Conservation (phyloP, 2,888 invertebrate genomes). For the Spodoptera picta region DNA sequence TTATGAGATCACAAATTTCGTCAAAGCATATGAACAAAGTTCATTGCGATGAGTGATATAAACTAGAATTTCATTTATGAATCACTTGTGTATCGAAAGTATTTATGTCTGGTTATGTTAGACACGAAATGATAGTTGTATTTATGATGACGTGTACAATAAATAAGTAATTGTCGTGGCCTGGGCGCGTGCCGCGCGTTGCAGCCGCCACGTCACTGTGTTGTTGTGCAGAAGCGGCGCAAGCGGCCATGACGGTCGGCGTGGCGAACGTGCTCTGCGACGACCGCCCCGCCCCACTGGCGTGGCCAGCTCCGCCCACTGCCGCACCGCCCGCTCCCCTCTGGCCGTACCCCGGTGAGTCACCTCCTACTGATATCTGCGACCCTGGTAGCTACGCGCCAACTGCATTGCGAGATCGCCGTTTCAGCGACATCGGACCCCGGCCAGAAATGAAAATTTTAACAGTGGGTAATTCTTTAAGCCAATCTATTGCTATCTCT, state of each 20-base stretch:
- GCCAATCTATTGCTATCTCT: constrained; percentile 26
- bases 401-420: constrained; percentile 86
- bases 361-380: constrained; percentile 83
- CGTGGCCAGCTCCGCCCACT: constrained; percentile 87
- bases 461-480: constrained; percentile 32
- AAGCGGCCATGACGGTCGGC: constrained; percentile 91
- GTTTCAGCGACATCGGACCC: constrained; percentile 65
- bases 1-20: too few species aligned
- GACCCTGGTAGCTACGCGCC: constrained; percentile 88
- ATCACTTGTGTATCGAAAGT: too few species aligned
- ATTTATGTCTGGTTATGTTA: too few species aligned
- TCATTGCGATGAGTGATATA: too few species aligned
- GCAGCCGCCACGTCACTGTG: constrained; percentile 77
- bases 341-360: constrained; percentile 94
- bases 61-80: too few species aligned
- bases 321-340: constrained; percentile 91
- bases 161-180: constrained; percentile 22
- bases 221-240: constrained; percentile 89
- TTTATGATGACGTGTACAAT: constrained; percentile 22
- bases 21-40: too few species aligned
- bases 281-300: constrained; percentile 89
- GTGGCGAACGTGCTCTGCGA: constrained; percentile 90
- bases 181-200: constrained; percentile 65
- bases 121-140: not conserved
- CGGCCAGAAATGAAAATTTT: constrained; percentile 52